phyloP scores from a whole-genome alignment of 2,113 vertebrate genomes.

The Hippocampus abdominalis region DNA sequence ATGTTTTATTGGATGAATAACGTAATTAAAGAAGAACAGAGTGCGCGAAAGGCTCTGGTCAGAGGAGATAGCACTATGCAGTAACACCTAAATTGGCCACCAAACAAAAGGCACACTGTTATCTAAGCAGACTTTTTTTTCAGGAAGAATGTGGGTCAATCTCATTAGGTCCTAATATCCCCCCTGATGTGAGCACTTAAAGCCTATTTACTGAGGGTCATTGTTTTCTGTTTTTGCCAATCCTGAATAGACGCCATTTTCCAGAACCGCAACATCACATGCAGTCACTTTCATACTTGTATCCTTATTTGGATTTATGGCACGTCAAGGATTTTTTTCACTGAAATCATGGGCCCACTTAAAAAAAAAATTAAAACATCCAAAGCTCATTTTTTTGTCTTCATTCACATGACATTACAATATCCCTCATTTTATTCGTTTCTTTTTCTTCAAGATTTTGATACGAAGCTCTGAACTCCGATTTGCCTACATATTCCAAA shows the following conservation, averaged over 20 bases:
- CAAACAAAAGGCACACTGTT: slow-evolving; percentile 31
- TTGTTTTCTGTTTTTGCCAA: slow-evolving; percentile 19
- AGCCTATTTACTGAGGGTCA: slow-evolving; percentile 4
- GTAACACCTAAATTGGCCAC: slow-evolving; percentile 9
- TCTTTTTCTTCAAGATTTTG: not conserved
- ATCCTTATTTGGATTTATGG: not conserved
- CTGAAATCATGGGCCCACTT: no score
- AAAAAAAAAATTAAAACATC: no score
- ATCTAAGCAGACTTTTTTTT: slow-evolving; percentile 26
- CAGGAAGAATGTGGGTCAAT: slow-evolving; percentile 55
- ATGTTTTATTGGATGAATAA: slow-evolving; percentile 22
- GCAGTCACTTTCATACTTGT: not conserved
- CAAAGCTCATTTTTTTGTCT: not conserved
- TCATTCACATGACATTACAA: not conserved
- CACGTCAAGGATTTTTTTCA: not conserved
- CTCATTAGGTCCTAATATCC: slow-evolving; percentile 38
- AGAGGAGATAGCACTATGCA: slow-evolving; percentile 18
- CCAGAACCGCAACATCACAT: not conserved
- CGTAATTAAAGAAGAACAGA: slow-evolving; percentile 14
- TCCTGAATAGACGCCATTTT: slow-evolving; percentile 12
- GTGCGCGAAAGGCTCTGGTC: slow-evolving; percentile 16
- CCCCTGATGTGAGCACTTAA: slow-evolving; percentile 39
- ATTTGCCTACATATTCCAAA: no score
- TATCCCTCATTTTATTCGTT: not conserved
- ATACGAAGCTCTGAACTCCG: no score